Evolutionary conservation across 2,113 vertebrate species (phyloP).

Genomic region (Aspidoscelis tigris): DNA sequence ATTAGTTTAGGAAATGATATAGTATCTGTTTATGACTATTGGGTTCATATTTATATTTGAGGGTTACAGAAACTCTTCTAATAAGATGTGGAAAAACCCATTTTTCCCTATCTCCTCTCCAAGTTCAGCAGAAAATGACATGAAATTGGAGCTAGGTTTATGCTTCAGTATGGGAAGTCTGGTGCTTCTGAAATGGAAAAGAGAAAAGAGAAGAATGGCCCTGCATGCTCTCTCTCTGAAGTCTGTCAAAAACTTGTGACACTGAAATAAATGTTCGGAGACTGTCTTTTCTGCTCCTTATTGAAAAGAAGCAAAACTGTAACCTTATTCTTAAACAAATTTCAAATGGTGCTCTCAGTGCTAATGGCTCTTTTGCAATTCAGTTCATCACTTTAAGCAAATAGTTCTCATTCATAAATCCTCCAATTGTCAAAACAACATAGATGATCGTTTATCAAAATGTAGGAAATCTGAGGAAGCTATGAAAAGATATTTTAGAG

Average conservation of each 20-base stretch:
- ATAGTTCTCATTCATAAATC: constrained; percentile 76
- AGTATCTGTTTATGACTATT: background rate
- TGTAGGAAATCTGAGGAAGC: constrained; percentile 71
- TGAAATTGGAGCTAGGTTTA: constrained; percentile 43
- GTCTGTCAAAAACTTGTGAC: constrained; percentile 79
- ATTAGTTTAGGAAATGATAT: background rate
- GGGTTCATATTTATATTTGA: constrained; percentile 5
- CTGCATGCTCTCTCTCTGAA: constrained; percentile 73
- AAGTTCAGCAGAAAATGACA: constrained; percentile 6
- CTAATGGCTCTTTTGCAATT: constrained; percentile 80
- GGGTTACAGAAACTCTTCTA: constrained; percentile 11
- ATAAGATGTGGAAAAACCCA: background rate
- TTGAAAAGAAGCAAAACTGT: constrained; percentile 76
- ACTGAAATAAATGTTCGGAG: constrained; percentile 77
- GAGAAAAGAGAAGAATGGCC: constrained; percentile 55
- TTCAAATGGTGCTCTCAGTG: constrained; percentile 78
- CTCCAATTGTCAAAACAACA: constrained; percentile 82
- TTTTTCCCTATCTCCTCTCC: background rate
- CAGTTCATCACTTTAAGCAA: constrained; percentile 72
- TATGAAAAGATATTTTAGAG: constrained; percentile 65
- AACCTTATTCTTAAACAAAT: constrained; percentile 73
- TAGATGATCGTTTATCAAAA: constrained; percentile 78
- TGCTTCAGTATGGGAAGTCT: constrained; percentile 45
- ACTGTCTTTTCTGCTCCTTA: constrained; percentile 68
- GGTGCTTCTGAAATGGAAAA: constrained; percentile 51